Evolutionary conservation across 2,888 invertebrate genomes (phyloP), one percentile per base, ranked within the genome.

Genomic region (Drosophila robusta): DNA sequence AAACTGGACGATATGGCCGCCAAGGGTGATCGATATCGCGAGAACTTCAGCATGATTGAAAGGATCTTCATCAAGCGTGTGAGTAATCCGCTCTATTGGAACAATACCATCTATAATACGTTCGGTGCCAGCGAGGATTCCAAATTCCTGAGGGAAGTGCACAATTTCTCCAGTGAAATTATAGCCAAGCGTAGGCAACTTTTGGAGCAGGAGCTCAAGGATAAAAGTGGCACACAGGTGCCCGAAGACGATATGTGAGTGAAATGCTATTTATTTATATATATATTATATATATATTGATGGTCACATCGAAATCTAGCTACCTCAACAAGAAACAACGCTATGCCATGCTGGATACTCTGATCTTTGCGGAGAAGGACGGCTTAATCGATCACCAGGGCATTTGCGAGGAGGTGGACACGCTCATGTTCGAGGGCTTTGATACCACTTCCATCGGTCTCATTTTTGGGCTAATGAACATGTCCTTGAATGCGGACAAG

Each of bases 391-490:
- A 90, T 69, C 90, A 90, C 61, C 57, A 93, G 9, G 94, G 94
- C 49, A 93, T 96, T 11, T 92, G 94, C 63, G 95, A 95, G 87
- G 95, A 96, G 92, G 95, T 95, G 0, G 94, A 95, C 69, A 95
- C 95, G 0, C 95, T 96, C 66, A 94, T 95, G 94, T 78, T 80
- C 18, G 84, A 60, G 36, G 84, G 89, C 0, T 89, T 71, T 18
- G 89, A 89, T 34, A 90, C 90, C 4, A 90, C 90, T 11, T 91
- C 91, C 0, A 89, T 89, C 51, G 81, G 82, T 4, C 70, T 90
- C 0, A 90, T 80, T 38, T 91, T 90, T 58, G 76, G 70, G 0
- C 66, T 90, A 0, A 87, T 91, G 90, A 90, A 89, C 47, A 68
- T 90, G 55, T 71, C 85, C 0, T 32, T 89, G 0, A 73, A 85